These are phyloP conservation scores for Cyprinus carpio DNA, from an alignment of 2,113 vertebrate species.

Conservation along the genomic window DNA sequence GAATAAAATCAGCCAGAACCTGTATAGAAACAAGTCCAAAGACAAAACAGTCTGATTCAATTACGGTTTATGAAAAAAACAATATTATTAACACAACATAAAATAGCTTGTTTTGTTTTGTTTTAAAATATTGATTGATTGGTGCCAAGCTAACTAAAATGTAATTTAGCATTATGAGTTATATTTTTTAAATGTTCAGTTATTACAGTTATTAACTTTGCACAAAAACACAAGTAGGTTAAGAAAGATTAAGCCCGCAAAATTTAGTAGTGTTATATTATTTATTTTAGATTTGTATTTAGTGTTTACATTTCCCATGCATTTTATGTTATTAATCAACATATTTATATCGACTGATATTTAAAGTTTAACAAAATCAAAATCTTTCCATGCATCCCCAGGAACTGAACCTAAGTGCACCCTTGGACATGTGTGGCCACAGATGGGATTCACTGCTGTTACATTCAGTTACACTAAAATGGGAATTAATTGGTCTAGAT, in stretches of 20 bases:
- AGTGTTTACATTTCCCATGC: neutral
- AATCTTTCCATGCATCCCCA: neutral
- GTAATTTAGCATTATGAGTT: neutral
- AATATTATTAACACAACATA: neutral
- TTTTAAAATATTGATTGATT: neutral
- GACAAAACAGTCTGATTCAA: neutral
- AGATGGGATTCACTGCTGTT: neutral
- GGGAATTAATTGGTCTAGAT: slow-evolving; percentile 40
- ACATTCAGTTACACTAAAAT: neutral
- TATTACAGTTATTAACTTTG: neutral
- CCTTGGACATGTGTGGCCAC: neutral
- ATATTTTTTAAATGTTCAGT: neutral
- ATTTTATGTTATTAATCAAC: neutral
- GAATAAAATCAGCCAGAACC: neutral
- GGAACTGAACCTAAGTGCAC: neutral
- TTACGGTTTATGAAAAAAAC: neutral
- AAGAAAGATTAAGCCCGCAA: neutral
- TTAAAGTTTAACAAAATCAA: neutral
- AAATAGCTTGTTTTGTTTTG: neutral
- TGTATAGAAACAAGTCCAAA: neutral
- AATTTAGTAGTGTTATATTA: neutral
- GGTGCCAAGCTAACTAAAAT: neutral
- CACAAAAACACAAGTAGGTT: neutral
- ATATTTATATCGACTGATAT: neutral
- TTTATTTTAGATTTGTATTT: neutral